phyloP scores from a whole-genome alignment of 2,797 vertebrate species.

The Pampus argenteus region DNA sequence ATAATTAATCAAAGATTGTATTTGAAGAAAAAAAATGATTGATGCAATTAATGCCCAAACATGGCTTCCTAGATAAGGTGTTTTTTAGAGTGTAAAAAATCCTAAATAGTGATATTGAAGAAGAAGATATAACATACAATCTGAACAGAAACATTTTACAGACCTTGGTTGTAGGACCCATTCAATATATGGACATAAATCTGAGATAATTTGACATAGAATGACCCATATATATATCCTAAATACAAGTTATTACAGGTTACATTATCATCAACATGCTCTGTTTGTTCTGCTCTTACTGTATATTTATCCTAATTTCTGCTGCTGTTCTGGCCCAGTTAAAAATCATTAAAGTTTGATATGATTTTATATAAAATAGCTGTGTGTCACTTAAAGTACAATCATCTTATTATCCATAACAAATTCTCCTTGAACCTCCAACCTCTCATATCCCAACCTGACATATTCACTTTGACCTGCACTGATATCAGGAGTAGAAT shows the following conservation, averaged over 20 bases:
- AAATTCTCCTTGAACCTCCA: not conserved
- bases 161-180: too few relatives aligned
- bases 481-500: not conserved
- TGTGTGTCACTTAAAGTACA: not conserved
- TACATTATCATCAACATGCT: constrained; percentile 35
- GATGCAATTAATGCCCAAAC: too few relatives aligned
- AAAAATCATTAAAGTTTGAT: constrained; percentile 62
- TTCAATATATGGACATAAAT: too few relatives aligned
- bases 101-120: too few relatives aligned
- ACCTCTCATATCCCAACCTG: not conserved
- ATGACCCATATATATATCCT: too few relatives aligned
- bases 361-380: constrained; percentile 41
- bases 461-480: constrained; percentile 17
- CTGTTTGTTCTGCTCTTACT: constrained; percentile 39
- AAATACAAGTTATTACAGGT: constrained; percentile 7
- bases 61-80: too few relatives aligned
- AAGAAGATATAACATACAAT: too few relatives aligned
- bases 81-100: too few relatives aligned
- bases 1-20: too few relatives aligned
- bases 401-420: constrained; percentile 37
- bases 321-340: constrained; percentile 37
- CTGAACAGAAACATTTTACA: too few relatives aligned
- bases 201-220: too few relatives aligned
- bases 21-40: too few relatives aligned
- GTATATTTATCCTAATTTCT: constrained; percentile 28